Evolutionary conservation across 1,140 invertebrate genomes (phyloP).

Genomic region (Drosophila arizonae): DNA sequence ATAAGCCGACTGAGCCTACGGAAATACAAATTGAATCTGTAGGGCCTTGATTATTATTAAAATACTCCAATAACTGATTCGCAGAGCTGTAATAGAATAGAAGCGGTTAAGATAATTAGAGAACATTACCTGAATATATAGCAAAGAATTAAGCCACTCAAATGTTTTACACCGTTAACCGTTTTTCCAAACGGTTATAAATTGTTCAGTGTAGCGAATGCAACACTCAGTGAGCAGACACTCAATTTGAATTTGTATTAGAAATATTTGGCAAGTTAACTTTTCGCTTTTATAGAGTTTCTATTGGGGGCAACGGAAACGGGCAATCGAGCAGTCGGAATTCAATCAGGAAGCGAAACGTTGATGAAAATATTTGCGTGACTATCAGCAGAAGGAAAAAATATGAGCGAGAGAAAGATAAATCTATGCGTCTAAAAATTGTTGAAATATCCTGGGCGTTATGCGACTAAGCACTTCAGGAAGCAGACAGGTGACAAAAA

Average conservation of each 20-base stretch:
- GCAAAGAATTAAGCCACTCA: too few relatives aligned
- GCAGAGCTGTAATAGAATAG: too few relatives aligned
- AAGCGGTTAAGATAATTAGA: too few relatives aligned
- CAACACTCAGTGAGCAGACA: neutral
- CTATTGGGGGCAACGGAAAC: conserved; percentile 26
- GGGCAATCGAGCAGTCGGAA: conserved; percentile 37
- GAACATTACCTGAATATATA: too few relatives aligned
- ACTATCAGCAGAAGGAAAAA: conserved; percentile 14
- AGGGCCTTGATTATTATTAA: too few relatives aligned
- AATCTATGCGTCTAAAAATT: conserved; percentile 61
- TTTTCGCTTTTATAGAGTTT: conserved; percentile 6
- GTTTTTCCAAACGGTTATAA: neutral
- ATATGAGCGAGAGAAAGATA: conserved; percentile 25
- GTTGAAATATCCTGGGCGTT: conserved; percentile 48
- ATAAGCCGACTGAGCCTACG: too few relatives aligned
- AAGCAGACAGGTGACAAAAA: conserved; percentile 47
- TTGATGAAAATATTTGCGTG: conserved; percentile 75
- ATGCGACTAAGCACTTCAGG: conserved; percentile 38
- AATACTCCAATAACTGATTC: too few relatives aligned
- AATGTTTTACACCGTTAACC: too few relatives aligned
- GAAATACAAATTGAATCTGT: too few relatives aligned
- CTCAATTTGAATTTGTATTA: neutral
- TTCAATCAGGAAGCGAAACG: conserved; percentile 74
- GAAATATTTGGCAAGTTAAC: conserved; percentile 17
- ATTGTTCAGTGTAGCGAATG: neutral